These are phyloP conservation scores for Dicycla oo DNA, from an alignment of 2,888 invertebrate species.

Conservation along the genomic window DNA sequence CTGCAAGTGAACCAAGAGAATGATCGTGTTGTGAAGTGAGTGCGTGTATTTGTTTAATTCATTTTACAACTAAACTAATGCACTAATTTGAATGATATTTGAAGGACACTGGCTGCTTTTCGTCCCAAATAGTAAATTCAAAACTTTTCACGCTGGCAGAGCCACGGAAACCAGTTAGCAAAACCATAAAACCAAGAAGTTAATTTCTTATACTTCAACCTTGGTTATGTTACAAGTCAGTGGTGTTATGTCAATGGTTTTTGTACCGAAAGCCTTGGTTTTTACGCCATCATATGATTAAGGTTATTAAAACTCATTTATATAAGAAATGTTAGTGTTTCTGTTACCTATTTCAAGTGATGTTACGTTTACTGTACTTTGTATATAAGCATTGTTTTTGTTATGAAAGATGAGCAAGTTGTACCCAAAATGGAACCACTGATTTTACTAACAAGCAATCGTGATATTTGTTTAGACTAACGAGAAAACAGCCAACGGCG, in stretches of 20 bases:
- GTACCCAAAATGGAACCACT: background rate
- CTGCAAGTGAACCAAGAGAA: no score
- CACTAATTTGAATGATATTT: no score
- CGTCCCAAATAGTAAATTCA: background rate
- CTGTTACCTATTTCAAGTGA: slow-evolving; percentile 13
- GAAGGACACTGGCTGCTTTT: no score
- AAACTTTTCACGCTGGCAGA: background rate
- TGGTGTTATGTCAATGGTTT: slow-evolving; percentile 58
- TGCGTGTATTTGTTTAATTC: no score
- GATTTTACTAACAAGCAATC: no score
- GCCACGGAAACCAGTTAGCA: background rate
- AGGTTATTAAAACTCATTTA: slow-evolving; percentile 54
- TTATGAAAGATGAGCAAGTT: slow-evolving; percentile 5
- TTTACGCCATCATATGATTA: slow-evolving; percentile 56
- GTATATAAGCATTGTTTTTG: background rate
- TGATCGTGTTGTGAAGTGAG: no score
- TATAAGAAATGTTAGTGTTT: slow-evolving; percentile 20
- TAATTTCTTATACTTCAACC: slow-evolving; percentile 35
- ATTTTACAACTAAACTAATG: no score
- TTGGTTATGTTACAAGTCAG: slow-evolving; percentile 55
- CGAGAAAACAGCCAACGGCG: no score
- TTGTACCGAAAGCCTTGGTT: slow-evolving; percentile 52
- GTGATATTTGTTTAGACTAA: no score
- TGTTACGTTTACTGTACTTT: slow-evolving; percentile 12
- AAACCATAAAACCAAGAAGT: slow-evolving; percentile 24